phyloP scores from a whole-genome alignment of 1,140 invertebrate genomes.

The Cephus cinctus region DNA sequence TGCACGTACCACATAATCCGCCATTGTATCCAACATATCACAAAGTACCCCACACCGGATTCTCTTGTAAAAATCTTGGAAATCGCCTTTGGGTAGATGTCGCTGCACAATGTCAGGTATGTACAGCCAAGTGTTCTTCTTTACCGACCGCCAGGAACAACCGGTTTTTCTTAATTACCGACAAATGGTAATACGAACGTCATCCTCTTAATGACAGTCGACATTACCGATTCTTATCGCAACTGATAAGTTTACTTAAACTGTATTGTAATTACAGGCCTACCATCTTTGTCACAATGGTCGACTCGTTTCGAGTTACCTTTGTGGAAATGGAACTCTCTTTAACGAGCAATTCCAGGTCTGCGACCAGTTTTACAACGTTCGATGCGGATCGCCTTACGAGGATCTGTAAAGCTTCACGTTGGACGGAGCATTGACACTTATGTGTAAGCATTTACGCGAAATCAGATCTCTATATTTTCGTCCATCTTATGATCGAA shows the following conservation, averaged over 20 bases:
- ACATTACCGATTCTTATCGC: background rate
- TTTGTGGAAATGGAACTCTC: conserved; percentile 56
- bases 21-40: conserved; percentile 56
- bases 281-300: conserved; percentile 51
- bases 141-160: too few species aligned
- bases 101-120: conserved; percentile 57
- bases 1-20: conserved; percentile 59
- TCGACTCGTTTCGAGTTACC: conserved; percentile 42
- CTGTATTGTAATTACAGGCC: conserved; percentile 45
- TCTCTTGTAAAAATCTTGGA: conserved; percentile 48
- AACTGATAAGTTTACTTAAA: too few species aligned
- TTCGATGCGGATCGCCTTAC: conserved; percentile 60
- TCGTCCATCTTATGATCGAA: too few species aligned
- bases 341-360: conserved; percentile 63
- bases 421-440: too few species aligned
- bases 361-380: conserved; percentile 69
- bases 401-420: conserved; percentile 60
- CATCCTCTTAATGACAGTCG: too few species aligned
- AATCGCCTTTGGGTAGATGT: conserved; percentile 59
- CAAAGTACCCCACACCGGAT: conserved; percentile 50
- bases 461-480: too few species aligned
- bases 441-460: too few species aligned
- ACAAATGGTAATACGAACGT: too few species aligned
- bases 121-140: conserved; percentile 1
- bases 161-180: too few species aligned